Base-by-base conservation (phyloP, 2,888 invertebrate genomes). In the Euzetes globulus region DNA sequence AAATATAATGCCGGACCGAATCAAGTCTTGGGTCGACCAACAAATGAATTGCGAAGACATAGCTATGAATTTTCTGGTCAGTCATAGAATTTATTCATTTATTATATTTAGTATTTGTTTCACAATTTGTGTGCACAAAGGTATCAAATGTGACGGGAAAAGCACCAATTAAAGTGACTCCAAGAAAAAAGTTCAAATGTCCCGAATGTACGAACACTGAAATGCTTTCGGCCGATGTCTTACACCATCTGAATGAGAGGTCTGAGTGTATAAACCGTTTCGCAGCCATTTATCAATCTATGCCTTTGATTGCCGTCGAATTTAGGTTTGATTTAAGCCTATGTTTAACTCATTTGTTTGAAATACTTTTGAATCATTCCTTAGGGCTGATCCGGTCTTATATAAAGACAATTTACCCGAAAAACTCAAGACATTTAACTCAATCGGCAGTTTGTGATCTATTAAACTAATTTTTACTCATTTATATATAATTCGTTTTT, bases 41-140 rank as follows among this genome's bases (percentile, higher is more conserved):
- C 90, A 92, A 81, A 95, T 96, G 91, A 97, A 97, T 84, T 97
- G 96, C 82, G 97, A 97, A 83, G 96, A 97, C 82, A 94, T 97
- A 79, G 96, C 96, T 0, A 96, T 97, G 94, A 97, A 97, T 84
- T 97, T 96, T 84, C 87, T 97, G 5, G 91, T 97, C 41, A 91
- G 27, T 22, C 29, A 22, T n/a, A n/a, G n/a, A n/a, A n/a, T n/a
- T 15, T 11, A 45, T 71, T 6, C 27, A 29, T 63, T 29, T 15
- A 29, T 25, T 29, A 3, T 29, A 33, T 29, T 1, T 6, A 63
- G 17, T 63, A 19, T 63, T 63, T 17, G 7, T n/a, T 68, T 17
- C 22, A 45, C 15, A 15, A 60, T 37, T 72, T 50, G 27, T 9
- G n/a, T 22, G 17, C 58, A 19, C 1, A 19, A 68, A 72, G 72